Base-by-base conservation (phyloP, 2,797 vertebrate genomes). In the Xenopus petersii region DNA sequence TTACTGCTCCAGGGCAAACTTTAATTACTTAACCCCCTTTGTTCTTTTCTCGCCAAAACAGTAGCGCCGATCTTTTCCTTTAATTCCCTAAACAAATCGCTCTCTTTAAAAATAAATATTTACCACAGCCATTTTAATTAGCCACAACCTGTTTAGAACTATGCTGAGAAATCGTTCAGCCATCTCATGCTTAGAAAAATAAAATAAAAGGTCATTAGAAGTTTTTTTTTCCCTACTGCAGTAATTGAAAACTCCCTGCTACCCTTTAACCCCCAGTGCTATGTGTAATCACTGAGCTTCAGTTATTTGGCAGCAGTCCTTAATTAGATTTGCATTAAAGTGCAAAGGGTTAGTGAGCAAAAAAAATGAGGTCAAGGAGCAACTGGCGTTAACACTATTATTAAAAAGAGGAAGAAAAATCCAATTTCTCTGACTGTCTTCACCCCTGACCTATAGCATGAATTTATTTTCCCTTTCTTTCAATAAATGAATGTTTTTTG, bases 241-340 rank as follows among this genome's bases (percentile, higher is more conserved):
- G 70, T 64, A 75, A 75, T 54, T 56, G 58, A 70, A 60, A 56
- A 30, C 48, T 70, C 73, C 13, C 12, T 26, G 33, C 36, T 64
- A 33, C 49, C 49, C 58, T 58, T 49, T 69, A 60, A 69, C 73
- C 73, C 58, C 30, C 0, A 15, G 51, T 10, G 59, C 47, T 56
- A 69, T 15, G 60, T 54, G 36, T 68, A 69, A 64, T 56, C 17
- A 54, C 36, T 59, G 42, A 63, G 26, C 47, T 64, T 33, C 36
- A 64, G 62, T 64, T 9, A 47, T n/a, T 64, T 75, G 73, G 66
- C 67, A 75, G 16, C 7, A 16, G 67, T 47, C n/a, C 59, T 48
- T 75, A 63, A 75, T 75, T 75, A 70, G 66, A 75, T 75, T 70
- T 69, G 48, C 67, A 75, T 63, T 68, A 55, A 16, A 75, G 58